phyloP scores from a whole-genome alignment of 2,888 invertebrate species.

The Amiota communis region DNA sequence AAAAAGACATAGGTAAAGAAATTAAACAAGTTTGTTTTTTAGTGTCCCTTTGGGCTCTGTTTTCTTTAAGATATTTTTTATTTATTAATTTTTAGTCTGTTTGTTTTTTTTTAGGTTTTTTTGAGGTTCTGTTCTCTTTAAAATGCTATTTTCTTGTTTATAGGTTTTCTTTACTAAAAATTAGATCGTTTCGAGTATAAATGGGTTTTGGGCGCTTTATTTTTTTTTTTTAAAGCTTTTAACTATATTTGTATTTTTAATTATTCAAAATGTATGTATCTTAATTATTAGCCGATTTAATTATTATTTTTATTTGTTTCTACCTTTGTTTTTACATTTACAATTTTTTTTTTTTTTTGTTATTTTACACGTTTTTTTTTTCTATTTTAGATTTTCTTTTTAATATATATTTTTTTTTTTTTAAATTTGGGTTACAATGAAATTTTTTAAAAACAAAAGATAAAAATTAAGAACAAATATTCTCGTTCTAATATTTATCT shows the following conservation, averaged over 20 bases:
- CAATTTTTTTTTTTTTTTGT: constrained; percentile 25
- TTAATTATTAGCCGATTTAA: constrained; percentile 16
- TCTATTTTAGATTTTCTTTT: neutral
- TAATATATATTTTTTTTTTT: constrained; percentile 3
- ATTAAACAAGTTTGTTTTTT: constrained; percentile 44
- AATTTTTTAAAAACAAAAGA: no score
- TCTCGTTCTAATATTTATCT: no score
- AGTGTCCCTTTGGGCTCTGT: constrained; percentile 68
- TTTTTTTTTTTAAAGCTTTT: constrained; percentile 7
- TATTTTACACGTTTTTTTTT: constrained; percentile 9
- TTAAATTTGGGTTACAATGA: neutral
- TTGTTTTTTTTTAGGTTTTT: constrained; percentile 35
- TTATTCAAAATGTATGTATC: neutral
- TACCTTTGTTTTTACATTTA: constrained; percentile 43
- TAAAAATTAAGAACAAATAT: no score
- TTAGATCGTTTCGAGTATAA: constrained; percentile 48
- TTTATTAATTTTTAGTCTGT: constrained; percentile 35
- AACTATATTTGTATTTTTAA: constrained; percentile 6
- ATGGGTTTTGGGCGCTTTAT: constrained; percentile 7
- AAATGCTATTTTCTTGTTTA: constrained; percentile 41
- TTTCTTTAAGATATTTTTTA: constrained; percentile 49
- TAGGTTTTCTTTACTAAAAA: constrained; percentile 42
- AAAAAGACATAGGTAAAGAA: neutral
- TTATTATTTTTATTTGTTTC: constrained; percentile 28
- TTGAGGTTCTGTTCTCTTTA: constrained; percentile 60